These are phyloP conservation scores for Xestia sexstrigata DNA, from an alignment of 2,888 invertebrate species.

Conservation along the genomic window DNA sequence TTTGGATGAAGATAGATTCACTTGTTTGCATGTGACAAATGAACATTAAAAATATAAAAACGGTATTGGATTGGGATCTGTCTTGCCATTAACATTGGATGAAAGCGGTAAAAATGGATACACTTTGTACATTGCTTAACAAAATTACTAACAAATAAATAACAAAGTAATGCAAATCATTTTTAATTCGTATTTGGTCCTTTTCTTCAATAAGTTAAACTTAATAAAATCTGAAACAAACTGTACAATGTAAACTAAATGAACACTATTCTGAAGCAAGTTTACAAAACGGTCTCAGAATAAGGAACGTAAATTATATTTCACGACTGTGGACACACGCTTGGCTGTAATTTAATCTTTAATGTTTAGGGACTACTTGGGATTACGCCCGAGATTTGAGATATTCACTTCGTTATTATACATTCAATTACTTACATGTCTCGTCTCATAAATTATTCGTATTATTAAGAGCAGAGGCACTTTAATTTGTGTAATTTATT, in stretches of 20 bases:
- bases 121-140: not conserved
- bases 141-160: not conserved
- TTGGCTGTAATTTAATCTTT: slow-evolving; percentile 64
- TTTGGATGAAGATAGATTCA: not conserved
- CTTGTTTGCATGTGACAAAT: not conserved
- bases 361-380: slow-evolving; percentile 55
- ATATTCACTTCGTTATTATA: slow-evolving; percentile 36
- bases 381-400: slow-evolving; percentile 40
- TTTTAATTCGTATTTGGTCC: too few relatives aligned
- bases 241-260: not conserved
- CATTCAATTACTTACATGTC: slow-evolving; percentile 43
- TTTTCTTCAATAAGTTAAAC: not conserved
- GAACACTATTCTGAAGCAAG: slow-evolving; percentile 35
- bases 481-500: not conserved
- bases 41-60: not conserved
- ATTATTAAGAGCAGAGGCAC: not conserved
- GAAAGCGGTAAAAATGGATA: not conserved
- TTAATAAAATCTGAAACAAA: slow-evolving; percentile 20
- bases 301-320: slow-evolving; percentile 63
- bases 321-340: slow-evolving; percentile 58
- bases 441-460: slow-evolving; percentile 19
- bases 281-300: slow-evolving; percentile 29
- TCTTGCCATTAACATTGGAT: too few relatives aligned
- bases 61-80: too few relatives aligned
- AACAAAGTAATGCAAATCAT: too few relatives aligned